Base-by-base conservation (phyloP, 2,113 vertebrate species). In the Trochalopteron elliotii region DNA sequence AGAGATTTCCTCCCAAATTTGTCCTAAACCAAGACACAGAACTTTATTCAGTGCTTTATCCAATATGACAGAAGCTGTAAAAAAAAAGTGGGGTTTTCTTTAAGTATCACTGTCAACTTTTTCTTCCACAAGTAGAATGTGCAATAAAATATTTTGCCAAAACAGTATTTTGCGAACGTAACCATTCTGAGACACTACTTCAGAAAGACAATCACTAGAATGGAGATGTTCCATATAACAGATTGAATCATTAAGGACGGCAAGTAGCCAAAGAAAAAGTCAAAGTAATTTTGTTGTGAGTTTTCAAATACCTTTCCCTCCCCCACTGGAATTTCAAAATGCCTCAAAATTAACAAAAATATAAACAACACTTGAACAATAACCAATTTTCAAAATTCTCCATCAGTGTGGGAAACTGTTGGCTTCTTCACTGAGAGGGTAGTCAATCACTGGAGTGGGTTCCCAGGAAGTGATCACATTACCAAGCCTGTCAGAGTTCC, bases 141-240 rank as follows among this genome's bases (percentile, higher is more conserved):
- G 7, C 2, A 17, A 40, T 50, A 20, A 2, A 21, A 28, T 70
- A 50, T 55, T 45, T 79, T 42, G 13, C 14, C 35, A 45, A 50
- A 31, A 40, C 2, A 21, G 1, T 24, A 30, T 65, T 84, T 68
- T 75, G 15, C 12, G 55, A 76, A 37, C 0, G 0, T 19, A 57
- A 52, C 12, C 12, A 19, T 71, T 87, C 39, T 87, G 39, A 93
- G 39, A 59, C 11, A 18, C 5, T 24, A 5, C 30, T 21, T 94
- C 10, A 40, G 28, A 53, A 37, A 74, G 19, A 18, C 25, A 18
- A 27, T 25, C 19, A 52, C 53, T 69, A 60, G 7, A 65, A 86
- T 30, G 13, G 19, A 71, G 27, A 63, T 37, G n/a, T 59, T 78
- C 30, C 15, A 23, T 52, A 10, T 35, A 44, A 71, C 3, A 1